These are phyloP conservation scores for Megaceryle maxima DNA, from an alignment of 2,113 vertebrate genomes.

Conservation along the genomic window DNA sequence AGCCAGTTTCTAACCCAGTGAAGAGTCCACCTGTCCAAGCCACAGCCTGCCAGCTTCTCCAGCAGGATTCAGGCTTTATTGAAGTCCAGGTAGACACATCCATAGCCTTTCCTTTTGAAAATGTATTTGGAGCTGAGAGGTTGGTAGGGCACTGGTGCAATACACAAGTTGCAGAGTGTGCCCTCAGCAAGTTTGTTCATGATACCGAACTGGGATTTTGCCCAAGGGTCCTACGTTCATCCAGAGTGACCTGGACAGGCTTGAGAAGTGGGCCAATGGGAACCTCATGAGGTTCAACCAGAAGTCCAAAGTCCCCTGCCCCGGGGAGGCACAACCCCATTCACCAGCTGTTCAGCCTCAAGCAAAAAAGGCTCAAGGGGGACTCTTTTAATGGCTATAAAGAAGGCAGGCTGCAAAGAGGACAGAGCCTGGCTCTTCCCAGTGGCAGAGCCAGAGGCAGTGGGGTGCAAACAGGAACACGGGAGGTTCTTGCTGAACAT, in stretches of 20 bases:
- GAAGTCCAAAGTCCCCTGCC: background rate
- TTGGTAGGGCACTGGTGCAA: background rate
- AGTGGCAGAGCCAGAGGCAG: background rate
- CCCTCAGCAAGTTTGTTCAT: background rate
- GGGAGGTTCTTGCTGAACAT: background rate
- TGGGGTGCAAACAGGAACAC: background rate
- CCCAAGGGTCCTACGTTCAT: background rate
- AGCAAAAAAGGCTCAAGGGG: background rate
- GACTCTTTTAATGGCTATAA: background rate
- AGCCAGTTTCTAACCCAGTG: too few species aligned
- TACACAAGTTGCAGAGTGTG: background rate
- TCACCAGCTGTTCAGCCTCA: background rate
- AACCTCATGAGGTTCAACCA: background rate
- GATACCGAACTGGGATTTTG: background rate
- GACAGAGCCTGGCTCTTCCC: background rate
- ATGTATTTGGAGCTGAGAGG: background rate
- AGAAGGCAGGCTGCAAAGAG: background rate
- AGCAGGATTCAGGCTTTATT: too few species aligned
- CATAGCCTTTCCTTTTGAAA: too few species aligned
- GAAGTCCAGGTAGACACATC: too few species aligned
- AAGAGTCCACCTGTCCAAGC: too few species aligned
- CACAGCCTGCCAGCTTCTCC: too few species aligned
- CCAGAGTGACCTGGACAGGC: background rate
- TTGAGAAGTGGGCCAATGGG: background rate
- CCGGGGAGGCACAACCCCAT: background rate